These are phyloP conservation scores for Helogale parvula DNA, from an alignment of 2,113 vertebrate genomes.

Conservation along the genomic window DNA sequence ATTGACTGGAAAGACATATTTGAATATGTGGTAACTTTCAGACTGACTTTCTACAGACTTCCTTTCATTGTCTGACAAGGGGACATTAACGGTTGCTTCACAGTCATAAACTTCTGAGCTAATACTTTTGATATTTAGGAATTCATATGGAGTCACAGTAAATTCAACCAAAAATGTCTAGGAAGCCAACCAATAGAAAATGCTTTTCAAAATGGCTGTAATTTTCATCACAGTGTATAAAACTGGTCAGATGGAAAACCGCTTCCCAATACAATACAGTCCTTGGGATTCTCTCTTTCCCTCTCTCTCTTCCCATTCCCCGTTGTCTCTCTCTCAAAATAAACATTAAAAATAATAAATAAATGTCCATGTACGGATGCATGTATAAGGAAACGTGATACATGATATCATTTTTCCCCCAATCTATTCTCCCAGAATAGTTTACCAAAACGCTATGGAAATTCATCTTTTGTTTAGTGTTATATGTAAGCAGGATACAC, in stretches of 20 bases:
- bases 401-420: slow-evolving; percentile 51
- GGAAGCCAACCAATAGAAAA: slow-evolving; percentile 55
- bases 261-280: slow-evolving; percentile 55
- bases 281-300: no score
- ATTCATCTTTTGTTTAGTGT: neutral
- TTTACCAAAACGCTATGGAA: slow-evolving; percentile 66
- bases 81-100: slow-evolving; percentile 60
- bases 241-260: slow-evolving; percentile 67
- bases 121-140: slow-evolving; percentile 33
- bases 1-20: neutral
- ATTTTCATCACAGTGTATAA: slow-evolving; percentile 72
- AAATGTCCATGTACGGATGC: neutral
- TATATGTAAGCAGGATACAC: neutral
- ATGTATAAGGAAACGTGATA: neutral
- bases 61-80: slow-evolving; percentile 18
- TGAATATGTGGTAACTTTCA: slow-evolving; percentile 45
- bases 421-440: slow-evolving; percentile 69
- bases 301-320: no score
- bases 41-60: slow-evolving; percentile 59
- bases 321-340: no score
- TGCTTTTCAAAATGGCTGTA: slow-evolving; percentile 65
- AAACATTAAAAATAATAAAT: no score
- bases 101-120: slow-evolving; percentile 8
- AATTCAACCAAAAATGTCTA: slow-evolving; percentile 57
- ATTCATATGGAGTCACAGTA: slow-evolving; percentile 62